phyloP scores from a whole-genome alignment of 2,113 vertebrate species.

The Lophura nycthemera region DNA sequence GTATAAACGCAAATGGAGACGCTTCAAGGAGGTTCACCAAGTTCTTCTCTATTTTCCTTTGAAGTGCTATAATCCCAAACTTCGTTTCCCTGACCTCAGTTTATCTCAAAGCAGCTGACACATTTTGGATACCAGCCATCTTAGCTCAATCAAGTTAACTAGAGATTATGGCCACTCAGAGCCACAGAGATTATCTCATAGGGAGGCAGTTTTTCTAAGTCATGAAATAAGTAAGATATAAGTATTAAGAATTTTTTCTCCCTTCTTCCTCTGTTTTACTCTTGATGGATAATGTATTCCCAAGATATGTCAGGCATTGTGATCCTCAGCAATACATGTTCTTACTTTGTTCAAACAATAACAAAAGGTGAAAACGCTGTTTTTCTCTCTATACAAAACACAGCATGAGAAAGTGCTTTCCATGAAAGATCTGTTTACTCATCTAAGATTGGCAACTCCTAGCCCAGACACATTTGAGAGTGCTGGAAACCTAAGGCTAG shows the following conservation, averaged over 20 bases:
- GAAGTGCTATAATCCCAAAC: not conserved
- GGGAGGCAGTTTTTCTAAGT: not conserved
- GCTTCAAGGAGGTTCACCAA: not conserved
- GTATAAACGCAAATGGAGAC: slow-evolving; percentile 2
- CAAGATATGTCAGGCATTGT: not conserved
- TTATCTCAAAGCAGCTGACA: slow-evolving; percentile 6
- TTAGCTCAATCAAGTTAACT: not conserved
- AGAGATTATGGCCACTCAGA: not conserved
- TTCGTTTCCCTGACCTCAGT: not conserved
- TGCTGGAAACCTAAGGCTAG: slow-evolving; percentile 30
- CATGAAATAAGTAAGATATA: not conserved
- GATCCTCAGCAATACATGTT: slow-evolving; percentile 5
- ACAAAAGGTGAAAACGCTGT: slow-evolving; percentile 29
- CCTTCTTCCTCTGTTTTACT: not conserved
- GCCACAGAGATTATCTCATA: not conserved
- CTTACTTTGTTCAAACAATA: slow-evolving; percentile 7
- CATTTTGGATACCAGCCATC: not conserved
- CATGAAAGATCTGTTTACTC: slow-evolving; percentile 53
- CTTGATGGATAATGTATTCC: not conserved
- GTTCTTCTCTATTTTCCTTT: slow-evolving; percentile 2
- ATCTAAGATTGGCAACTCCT: not conserved
- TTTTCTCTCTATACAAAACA: slow-evolving; percentile 50
- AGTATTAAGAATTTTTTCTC: not conserved
- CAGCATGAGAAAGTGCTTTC: slow-evolving; percentile 40
- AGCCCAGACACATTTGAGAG: slow-evolving; percentile 32